Evolutionary conservation across 1,140 invertebrate genomes (phyloP), one percentile per base, ranked within the genome.

Genomic region (Rhizoglyphus robini): DNA sequence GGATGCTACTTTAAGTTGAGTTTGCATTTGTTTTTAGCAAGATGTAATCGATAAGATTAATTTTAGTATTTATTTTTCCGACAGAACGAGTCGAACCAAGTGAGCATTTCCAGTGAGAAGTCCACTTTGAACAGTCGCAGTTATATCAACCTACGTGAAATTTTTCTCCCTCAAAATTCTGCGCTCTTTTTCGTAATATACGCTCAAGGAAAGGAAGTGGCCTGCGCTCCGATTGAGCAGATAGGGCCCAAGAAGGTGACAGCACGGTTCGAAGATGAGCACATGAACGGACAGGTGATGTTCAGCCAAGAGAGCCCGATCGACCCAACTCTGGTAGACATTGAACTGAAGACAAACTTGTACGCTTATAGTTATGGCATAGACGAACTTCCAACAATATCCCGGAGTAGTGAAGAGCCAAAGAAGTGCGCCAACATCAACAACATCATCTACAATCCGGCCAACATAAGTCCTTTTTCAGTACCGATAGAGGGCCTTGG

Each of bases 231-330:
- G 75, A 84, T 95, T 65, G 80, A 74, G 23, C 67, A 72, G 31
- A 71, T 79, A 46, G 70, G 65, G 23, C 69, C 71, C 4, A 74
- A 73, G 62, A 63, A 67, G 63, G 72, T 64, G 68, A 85, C 85
- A 71, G 83, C 83, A 2, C 76, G 85, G 5, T 84, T 96, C 54
- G 81, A 83, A 47, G 82, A 83, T 41, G 48, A 51, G 13, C 89
- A 89, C 4, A 83, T 95, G 4, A 82, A 81, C 72, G 91, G 90
- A 0, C 81, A 85, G 57, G 79, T 96, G 1, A 83, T 79, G 2
- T 82, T 96, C 34, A 81, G 79, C 3, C 92, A 96, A 77, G 80
- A 84, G 30, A 90, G 87, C 0, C 85, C 84, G 3, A 91, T 88
- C 73, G 84, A 90, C 75, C 84, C 87, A 0, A 92, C 90, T 0